Base-by-base conservation (phyloP, 2,888 invertebrate species). In the Catocala fraxini region DNA sequence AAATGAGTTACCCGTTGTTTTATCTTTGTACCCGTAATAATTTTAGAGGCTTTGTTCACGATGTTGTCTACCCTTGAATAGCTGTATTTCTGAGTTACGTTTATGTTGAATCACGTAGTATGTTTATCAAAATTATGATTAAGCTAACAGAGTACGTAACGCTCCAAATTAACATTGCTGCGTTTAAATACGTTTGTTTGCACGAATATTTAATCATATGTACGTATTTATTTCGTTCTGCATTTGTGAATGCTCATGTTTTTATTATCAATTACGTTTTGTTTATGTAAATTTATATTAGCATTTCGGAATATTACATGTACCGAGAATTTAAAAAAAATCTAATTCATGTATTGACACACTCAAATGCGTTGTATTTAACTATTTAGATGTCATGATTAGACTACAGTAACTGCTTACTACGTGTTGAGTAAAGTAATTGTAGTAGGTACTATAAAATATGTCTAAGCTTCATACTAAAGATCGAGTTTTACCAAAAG, bases 21-120 rank as follows among this genome's bases (percentile, higher is more conserved):
- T 85, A 80, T 79, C 73, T 77, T 70, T 72, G 71, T 71, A 43
- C 57, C 65, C 68, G 68, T 82, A 81, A 83, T 83, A 82, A 80
- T 80, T 84, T 81, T 70, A 82, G 64, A 71, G 64, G 68, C 69
- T 80, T 77, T 79, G 51, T 70, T 41, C 59, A 13, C 13, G 25
- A 59, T 67, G 66, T 72, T 60, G 69, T 67, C 57, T 67, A 35
- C 63, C 51, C 64, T 33, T 59, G 42, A 68, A 64, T 68, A 49
- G 58, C 15, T 57, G 52, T 63, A 63, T 58, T 75, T 63, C 33
- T 47, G 49, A 60, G 48, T 56, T 41, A 60, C 51, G 45, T 56
- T 41, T 33, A 33, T 13, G 56, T 62, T 52, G 63, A 65, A 69
- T 67, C 63, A 67, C 59, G 62, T 62, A 63, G 53, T 63, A 13